Evolutionary conservation across 2,113 vertebrate genomes (phyloP).

Genomic region (Chiloscyllium plagiosum): DNA sequence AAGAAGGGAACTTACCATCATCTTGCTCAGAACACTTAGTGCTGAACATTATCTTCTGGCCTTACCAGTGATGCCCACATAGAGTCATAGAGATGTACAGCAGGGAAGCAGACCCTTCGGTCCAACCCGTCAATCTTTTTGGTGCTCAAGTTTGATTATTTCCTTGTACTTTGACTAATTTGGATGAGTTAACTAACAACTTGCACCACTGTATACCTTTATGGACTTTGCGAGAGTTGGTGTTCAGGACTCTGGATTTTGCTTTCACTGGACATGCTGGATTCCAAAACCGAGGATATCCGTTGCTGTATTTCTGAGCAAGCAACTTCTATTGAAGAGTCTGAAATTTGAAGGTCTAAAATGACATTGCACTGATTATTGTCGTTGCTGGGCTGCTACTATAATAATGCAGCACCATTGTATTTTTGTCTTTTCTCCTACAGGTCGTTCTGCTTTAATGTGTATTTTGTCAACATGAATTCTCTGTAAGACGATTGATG

Average conservation of each 20-base stretch:
- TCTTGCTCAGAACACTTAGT: too few species aligned
- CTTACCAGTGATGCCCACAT: too few species aligned
- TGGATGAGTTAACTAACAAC: neutral
- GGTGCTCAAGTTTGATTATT: neutral
- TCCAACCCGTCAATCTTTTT: neutral
- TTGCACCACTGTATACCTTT: neutral
- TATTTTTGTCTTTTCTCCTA: neutral
- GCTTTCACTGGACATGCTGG: neutral
- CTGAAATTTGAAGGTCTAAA: neutral
- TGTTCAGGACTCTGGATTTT: too few species aligned
- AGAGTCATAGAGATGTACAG: too few species aligned
- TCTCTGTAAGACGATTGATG: too few species aligned
- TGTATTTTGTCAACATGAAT: too few species aligned
- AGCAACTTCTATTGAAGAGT: neutral
- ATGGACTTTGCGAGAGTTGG: neutral
- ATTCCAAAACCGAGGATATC: neutral
- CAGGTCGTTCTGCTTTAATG: too few species aligned
- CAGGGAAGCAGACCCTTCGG: too few species aligned
- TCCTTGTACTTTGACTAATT: neutral
- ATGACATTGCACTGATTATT: neutral
- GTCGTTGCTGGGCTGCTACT: neutral
- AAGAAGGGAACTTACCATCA: too few species aligned
- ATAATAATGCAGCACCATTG: neutral
- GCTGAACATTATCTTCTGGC: too few species aligned
- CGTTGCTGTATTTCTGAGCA: neutral